phyloP scores from a whole-genome alignment of 2,888 invertebrate genomes.

The Cenopis cana region DNA sequence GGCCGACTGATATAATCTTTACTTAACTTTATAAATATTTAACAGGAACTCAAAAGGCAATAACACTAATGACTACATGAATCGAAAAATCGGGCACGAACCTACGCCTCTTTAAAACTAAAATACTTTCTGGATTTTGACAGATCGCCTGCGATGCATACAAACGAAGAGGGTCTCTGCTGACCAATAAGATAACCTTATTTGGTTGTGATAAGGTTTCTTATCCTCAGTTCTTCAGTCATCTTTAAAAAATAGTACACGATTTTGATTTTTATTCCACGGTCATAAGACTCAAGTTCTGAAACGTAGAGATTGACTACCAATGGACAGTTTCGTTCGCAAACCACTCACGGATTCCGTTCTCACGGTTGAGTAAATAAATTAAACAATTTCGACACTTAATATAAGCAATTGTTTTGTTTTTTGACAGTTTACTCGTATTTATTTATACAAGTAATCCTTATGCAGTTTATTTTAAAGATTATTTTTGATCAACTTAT shows the following conservation, averaged over 20 bases:
- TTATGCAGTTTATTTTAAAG: not conserved
- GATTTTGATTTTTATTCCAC: not conserved
- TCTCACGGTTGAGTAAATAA: constrained; percentile 42
- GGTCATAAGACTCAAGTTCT: too few species aligned
- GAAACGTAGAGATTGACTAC: not conserved
- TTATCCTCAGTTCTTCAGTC: not conserved
- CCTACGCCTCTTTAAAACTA: not conserved
- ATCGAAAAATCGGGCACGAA: constrained; percentile 1
- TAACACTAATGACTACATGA: constrained; percentile 26
- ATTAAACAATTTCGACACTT: constrained; percentile 43
- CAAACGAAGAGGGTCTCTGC: not conserved
- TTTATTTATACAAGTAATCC: not conserved
- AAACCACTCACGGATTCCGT: constrained; percentile 41
- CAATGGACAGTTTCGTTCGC: constrained; percentile 31
- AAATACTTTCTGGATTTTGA: constrained; percentile 8
- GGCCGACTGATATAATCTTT: not conserved
- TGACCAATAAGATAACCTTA: not conserved
- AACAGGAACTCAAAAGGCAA: constrained; percentile 16
- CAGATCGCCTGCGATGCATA: constrained; percentile 11
- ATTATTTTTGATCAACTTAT: not conserved
- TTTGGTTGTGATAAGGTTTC: not conserved
- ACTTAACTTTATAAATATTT: constrained; percentile 30
- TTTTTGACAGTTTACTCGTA: constrained; percentile 21
- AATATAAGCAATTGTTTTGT: constrained; percentile 38
- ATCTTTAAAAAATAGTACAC: not conserved